Percentiles rank a stretch among this genome's conserved stretches.
Evolutionary conservation across 2,888 invertebrate genomes (phyloP).

Genomic region (Pristionchus maxplancki): DNA sequence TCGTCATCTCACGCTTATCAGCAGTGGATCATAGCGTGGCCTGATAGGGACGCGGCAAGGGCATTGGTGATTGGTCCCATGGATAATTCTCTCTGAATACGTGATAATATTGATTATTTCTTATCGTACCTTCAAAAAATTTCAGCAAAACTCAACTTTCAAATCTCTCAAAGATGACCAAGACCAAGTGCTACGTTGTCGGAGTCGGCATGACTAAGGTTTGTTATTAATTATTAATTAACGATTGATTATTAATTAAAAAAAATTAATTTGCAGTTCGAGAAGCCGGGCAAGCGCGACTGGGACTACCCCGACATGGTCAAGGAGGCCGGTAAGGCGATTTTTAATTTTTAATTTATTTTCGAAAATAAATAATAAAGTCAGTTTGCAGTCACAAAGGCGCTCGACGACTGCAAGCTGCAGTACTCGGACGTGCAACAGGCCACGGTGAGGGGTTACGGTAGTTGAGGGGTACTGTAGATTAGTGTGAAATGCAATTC

Average conservation of each 20-base stretch:
- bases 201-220: slow-evolving; percentile 77
- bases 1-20: background rate
- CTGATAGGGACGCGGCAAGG: background rate
- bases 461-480: slow-evolving; percentile 82
- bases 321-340: slow-evolving; percentile 85
- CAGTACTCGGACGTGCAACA: slow-evolving; percentile 85
- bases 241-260: background rate
- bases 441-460: slow-evolving; percentile 83
- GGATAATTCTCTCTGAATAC: background rate
- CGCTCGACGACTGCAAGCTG: slow-evolving; percentile 79
- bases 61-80: background rate
- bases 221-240: background rate
- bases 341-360: background rate
- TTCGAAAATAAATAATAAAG: background rate
- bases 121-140: too few species aligned
- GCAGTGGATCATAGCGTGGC: background rate
- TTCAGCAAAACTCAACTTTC: background rate
- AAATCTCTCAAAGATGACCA: slow-evolving; percentile 56
- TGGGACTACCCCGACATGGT: slow-evolving; percentile 96
- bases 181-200: slow-evolving; percentile 75
- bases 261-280: slow-evolving; percentile 83
- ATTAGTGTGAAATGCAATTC: too few species aligned
- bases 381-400: slow-evolving; percentile 84
- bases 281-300: slow-evolving; percentile 88
- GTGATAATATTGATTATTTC: background rate